phyloP scores from a whole-genome alignment of 2,113 vertebrate genomes.

The Crotalus viridis region DNA sequence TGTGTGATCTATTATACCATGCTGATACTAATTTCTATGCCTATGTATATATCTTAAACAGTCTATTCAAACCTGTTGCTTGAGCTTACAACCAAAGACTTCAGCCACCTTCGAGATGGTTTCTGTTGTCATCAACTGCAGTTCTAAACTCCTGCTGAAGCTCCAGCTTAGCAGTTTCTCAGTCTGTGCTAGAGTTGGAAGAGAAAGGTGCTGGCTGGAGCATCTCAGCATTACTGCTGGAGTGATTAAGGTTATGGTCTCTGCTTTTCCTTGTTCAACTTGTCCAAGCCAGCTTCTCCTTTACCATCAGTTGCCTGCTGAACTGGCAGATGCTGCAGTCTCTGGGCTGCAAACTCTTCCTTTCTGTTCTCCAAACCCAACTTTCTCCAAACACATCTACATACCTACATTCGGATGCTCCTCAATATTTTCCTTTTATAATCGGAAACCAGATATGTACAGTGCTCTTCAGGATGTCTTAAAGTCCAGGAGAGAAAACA shows the following conservation, averaged over 20 bases:
- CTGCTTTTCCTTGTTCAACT: background rate
- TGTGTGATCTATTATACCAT: background rate
- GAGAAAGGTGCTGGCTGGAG: background rate
- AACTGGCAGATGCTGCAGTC: background rate
- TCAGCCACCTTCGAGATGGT: background rate
- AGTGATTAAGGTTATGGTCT: background rate
- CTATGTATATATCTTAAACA: background rate
- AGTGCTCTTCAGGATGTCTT: background rate
- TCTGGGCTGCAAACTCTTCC: background rate
- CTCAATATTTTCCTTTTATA: background rate
- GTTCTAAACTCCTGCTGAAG: background rate
- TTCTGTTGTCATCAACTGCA: background rate
- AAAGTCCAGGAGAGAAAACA: background rate
- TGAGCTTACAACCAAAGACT: background rate
- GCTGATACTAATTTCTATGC: background rate
- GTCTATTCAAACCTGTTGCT: background rate
- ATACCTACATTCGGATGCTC: background rate
- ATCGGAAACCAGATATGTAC: background rate
- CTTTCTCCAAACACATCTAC: background rate
- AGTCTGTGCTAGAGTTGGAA: background rate
- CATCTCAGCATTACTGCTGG: background rate
- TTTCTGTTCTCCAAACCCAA: background rate
- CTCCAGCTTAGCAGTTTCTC: background rate
- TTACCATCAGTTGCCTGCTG: background rate
- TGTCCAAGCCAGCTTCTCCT: background rate